Conservation (phyloP, 2,797 vertebrate species). For the Eremophila alpestris region DNA sequence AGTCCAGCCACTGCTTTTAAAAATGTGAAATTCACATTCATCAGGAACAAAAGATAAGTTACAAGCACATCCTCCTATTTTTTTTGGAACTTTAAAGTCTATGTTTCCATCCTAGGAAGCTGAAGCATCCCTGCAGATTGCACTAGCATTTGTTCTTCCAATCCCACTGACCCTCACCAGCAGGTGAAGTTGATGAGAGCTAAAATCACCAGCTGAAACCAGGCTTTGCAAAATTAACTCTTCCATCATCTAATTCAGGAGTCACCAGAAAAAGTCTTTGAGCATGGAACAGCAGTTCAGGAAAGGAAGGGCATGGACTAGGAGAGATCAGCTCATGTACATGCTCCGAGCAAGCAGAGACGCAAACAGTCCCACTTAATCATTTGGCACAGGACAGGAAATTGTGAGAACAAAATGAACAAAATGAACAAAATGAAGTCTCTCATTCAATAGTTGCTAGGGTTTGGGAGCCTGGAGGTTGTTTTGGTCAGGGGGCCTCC, state of each 20-base stretch:
- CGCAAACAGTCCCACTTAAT: background rate
- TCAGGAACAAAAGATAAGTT: fast-evolving
- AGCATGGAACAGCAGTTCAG: background rate
- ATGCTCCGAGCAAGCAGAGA: background rate
- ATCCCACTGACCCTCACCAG: background rate
- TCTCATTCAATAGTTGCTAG: background rate
- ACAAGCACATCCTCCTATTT: background rate
- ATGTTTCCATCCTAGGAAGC: background rate
- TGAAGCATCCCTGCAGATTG: background rate
- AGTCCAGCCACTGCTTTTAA: background rate
- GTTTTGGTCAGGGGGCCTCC: too few relatives aligned
- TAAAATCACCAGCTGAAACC: background rate
- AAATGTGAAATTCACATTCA: fast-evolving
- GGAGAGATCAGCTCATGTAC: too few relatives aligned
- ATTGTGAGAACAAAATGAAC: background rate
- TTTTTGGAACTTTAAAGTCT: fast-evolving
- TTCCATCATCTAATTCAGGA: background rate
- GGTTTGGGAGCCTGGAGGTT: background rate
- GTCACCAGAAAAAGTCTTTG: background rate
- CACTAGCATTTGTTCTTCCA: fast-evolving
- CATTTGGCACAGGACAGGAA: background rate
- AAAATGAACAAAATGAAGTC: background rate
- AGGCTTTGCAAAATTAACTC: background rate
- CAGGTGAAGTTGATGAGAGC: background rate
- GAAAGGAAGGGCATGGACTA: background rate